Conservation (phyloP, 2,797 vertebrate genomes). For the Urosaurus nigricauda region DNA sequence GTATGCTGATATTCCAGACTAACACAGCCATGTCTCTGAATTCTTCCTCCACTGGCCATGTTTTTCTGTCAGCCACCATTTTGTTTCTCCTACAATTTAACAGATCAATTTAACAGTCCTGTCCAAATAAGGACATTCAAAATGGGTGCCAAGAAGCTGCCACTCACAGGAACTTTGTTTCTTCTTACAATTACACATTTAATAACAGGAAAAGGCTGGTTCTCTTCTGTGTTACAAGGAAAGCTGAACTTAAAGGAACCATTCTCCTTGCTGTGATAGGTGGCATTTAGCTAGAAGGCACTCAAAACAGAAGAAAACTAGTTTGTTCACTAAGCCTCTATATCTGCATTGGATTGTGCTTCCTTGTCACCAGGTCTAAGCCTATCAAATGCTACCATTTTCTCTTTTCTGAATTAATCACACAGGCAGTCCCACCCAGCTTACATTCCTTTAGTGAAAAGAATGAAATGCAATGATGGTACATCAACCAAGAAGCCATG, state of each 20-base stretch:
- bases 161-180: background rate
- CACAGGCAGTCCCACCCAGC: no score
- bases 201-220: background rate
- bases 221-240: background rate
- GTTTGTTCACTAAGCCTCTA: background rate
- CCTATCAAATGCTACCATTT: background rate
- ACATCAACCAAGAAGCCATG: no score
- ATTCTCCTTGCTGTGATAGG: background rate
- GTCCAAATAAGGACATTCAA: background rate
- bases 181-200: background rate
- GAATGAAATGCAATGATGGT: no score
- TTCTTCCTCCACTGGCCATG: background rate
- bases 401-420: background rate
- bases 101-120: background rate
- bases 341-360: background rate
- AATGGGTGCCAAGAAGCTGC: background rate
- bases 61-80: background rate
- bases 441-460: background rate
- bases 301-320: background rate
- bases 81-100: background rate
- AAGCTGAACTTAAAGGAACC: background rate
- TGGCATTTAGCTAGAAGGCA: background rate
- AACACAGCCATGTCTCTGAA: no score
- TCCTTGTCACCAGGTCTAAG: background rate
- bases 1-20: no score